Conservation (phyloP, 2,888 invertebrate species). For the Luffia ferchaultella region DNA sequence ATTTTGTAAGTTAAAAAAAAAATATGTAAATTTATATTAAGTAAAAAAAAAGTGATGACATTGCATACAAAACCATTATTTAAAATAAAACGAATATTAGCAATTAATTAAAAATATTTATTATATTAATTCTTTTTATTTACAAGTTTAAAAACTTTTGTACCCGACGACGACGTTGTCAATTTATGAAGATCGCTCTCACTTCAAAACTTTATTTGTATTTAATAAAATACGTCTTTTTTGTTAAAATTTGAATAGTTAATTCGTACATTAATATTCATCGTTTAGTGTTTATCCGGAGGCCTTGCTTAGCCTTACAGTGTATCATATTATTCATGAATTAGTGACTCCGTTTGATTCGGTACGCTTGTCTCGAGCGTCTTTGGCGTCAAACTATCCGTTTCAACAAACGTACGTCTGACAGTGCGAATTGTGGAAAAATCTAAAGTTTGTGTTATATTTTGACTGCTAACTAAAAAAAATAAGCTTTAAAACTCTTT, state of each 20-base stretch:
- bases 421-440: neutral
- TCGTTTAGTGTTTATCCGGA: neutral
- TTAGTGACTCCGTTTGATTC: neutral
- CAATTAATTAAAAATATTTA: too few species aligned
- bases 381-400: neutral
- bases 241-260: neutral
- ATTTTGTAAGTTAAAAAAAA: too few species aligned
- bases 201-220: neutral
- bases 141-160: too few species aligned
- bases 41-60: neutral
- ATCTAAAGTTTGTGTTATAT: neutral
- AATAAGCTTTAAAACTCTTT: too few species aligned
- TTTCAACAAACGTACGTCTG: neutral
- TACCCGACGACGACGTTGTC: too few species aligned
- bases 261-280: neutral
- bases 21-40: neutral
- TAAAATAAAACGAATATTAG: neutral
- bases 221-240: neutral
- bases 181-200: too few species aligned
- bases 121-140: too few species aligned
- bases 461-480: neutral
- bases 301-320: neutral
- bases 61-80: neutral
- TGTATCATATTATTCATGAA: neutral
- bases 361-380: neutral